A percentile compares a stretch with the other conserved stretches of the same genome.
phyloP scores from a whole-genome alignment of 2,888 invertebrate genomes.

The Gasteruption jaculator region DNA sequence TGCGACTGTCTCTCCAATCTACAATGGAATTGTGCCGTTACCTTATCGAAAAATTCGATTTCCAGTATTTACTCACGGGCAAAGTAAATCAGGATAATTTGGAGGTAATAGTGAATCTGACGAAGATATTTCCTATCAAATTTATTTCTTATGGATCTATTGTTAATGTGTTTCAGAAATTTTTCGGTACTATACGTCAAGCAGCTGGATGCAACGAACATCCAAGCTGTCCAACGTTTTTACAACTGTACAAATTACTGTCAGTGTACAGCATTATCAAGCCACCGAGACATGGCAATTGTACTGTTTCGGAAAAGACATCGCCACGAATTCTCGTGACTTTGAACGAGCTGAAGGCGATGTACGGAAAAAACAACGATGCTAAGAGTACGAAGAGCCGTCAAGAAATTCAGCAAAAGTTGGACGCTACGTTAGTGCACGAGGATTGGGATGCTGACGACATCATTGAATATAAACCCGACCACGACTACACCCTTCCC shows the following conservation, averaged over 20 bases:
- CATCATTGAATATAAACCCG: too few species aligned
- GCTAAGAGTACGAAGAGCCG: not conserved
- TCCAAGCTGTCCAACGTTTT: slow-evolving; percentile 10
- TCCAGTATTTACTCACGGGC: slow-evolving; percentile 12
- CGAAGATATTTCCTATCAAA: too few species aligned
- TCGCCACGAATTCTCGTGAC: slow-evolving; percentile 2
- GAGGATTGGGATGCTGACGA: slow-evolving; percentile 14
- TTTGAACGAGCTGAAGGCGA: slow-evolving; percentile 6
- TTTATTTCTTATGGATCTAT: too few species aligned
- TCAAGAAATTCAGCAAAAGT: too few species aligned
- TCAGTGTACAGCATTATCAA: slow-evolving; percentile 13
- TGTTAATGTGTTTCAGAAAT: too few species aligned
- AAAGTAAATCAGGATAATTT: slow-evolving; percentile 12
- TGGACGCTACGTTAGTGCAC: slow-evolving; percentile 6
- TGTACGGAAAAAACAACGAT: slow-evolving; percentile 5
- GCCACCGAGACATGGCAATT: slow-evolving; percentile 15
- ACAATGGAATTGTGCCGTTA: slow-evolving; percentile 9
- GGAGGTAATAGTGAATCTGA: too few species aligned
- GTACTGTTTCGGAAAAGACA: slow-evolving; percentile 1
- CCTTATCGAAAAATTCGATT: slow-evolving; percentile 7
- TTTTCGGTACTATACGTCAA: slow-evolving; percentile 16
- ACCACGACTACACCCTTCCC: slow-evolving; percentile 9
- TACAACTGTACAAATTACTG: slow-evolving; percentile 15
- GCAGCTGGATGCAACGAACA: slow-evolving; percentile 15
- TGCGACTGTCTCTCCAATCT: slow-evolving; percentile 12